Conservation (phyloP, 2,113 vertebrate species). For the Sminthopsis crassicaudata region DNA sequence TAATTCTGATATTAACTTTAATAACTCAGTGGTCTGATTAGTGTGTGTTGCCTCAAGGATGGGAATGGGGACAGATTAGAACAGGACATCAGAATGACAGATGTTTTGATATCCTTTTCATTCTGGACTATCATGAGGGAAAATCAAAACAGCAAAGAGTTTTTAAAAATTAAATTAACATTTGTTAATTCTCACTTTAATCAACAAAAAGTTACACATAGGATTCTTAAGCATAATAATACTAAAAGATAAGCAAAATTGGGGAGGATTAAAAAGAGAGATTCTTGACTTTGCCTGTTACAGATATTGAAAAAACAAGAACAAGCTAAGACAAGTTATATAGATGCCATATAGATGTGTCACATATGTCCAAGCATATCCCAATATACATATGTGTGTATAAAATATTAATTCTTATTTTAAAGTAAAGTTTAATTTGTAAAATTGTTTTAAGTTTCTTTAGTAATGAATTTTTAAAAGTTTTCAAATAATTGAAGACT, state of each 20-base stretch:
- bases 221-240: neutral
- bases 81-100: neutral
- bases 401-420: neutral
- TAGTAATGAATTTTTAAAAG: neutral
- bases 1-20: neutral
- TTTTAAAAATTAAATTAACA: neutral
- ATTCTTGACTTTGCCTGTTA: no score
- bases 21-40: neutral
- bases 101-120: neutral
- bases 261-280: no score
- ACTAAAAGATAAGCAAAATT: neutral
- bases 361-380: neutral
- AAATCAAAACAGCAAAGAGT: neutral
- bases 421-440: neutral
- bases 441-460: neutral
- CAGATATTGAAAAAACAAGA: neutral
- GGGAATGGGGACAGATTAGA: neutral
- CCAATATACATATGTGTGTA: neutral
- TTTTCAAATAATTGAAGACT: neutral
- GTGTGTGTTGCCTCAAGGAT: neutral
- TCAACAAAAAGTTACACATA: neutral
- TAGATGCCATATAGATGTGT: neutral
- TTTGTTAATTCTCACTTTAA: neutral
- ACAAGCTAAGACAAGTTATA: neutral
- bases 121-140: neutral